Evolutionary conservation across 2,113 vertebrate species (phyloP).

Genomic region (Anolis sagrei): DNA sequence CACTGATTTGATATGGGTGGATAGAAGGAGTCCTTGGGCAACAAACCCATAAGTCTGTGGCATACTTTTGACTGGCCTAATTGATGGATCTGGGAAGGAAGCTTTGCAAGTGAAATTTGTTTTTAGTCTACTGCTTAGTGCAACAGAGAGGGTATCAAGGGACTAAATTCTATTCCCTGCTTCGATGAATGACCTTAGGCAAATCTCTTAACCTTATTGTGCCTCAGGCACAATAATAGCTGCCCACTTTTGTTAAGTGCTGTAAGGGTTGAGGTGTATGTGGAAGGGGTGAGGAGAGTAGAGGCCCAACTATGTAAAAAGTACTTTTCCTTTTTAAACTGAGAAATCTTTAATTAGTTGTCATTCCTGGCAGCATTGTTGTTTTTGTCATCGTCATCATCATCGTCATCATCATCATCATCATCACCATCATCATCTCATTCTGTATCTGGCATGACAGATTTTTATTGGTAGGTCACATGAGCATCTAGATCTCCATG

Average conservation of each 20-base stretch:
- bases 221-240: neutral
- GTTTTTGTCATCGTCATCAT: too few species aligned
- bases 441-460: neutral
- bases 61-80: neutral
- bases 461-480: neutral
- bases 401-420: too few species aligned
- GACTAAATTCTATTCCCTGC: neutral
- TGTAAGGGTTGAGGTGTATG: neutral
- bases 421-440: too few species aligned
- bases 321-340: too few species aligned
- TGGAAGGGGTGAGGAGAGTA: too few species aligned
- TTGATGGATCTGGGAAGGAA: neutral
- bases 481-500: neutral
- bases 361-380: too few species aligned
- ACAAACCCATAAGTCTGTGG: neutral
- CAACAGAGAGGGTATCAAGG: neutral
- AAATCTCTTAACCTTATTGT: neutral
- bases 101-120: neutral
- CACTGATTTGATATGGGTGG: neutral
- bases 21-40: constrained; percentile 25
- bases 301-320: neutral
- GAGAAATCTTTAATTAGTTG: too few species aligned
- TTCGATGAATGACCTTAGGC: neutral
- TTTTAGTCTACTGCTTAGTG: constrained; percentile 1
- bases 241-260: constrained; percentile 9